A percentile compares a stretch with the other conserved stretches of the same genome.
These are phyloP conservation scores for Bergia puertoricense DNA, from an alignment of 92 coral and sea anemone species.

Conservation along the genomic window DNA sequence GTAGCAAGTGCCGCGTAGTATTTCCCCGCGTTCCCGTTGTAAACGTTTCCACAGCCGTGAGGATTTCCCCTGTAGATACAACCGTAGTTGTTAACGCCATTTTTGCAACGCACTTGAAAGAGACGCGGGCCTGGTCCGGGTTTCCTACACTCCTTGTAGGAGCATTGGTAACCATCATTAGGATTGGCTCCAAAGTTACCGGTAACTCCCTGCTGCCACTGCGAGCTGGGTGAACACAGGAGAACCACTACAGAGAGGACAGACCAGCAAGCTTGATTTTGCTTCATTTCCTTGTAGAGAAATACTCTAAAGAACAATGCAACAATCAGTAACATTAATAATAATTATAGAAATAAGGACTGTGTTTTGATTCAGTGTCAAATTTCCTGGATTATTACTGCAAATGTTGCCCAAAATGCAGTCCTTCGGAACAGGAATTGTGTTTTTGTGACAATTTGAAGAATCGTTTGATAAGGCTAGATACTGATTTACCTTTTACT, in stretches of 20 bases:
- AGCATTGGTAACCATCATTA: slow-evolving; percentile 29
- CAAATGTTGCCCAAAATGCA: too few relatives aligned
- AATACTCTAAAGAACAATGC: background rate
- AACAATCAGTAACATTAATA: too few relatives aligned
- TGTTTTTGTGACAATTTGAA: too few relatives aligned
- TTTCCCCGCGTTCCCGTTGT: background rate
- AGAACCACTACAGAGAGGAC: background rate
- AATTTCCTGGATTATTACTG: too few relatives aligned
- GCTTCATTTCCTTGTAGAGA: background rate
- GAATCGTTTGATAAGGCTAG: too few relatives aligned
- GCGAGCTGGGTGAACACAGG: slow-evolving; percentile 7
- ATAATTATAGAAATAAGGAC: too few relatives aligned
- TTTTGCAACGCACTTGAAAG: slow-evolving; percentile 28
- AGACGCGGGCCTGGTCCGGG: slow-evolving; percentile 22
- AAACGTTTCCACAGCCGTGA: slow-evolving; percentile 1
- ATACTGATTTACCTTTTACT: too few relatives aligned
- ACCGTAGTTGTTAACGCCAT: slow-evolving; percentile 6
- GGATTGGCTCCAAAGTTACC: background rate
- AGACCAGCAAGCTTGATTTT: background rate
- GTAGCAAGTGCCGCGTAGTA: background rate
- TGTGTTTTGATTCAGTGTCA: too few relatives aligned
- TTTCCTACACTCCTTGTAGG: slow-evolving; percentile 34
- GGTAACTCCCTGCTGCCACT: background rate
- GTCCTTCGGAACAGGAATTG: too few relatives aligned
- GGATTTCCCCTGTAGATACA: slow-evolving; percentile 46